Evolutionary conservation across 23 tunicate species (phyloP), one percentile per base, ranked within the genome.

Genomic region (Ciona savignyi): DNA sequence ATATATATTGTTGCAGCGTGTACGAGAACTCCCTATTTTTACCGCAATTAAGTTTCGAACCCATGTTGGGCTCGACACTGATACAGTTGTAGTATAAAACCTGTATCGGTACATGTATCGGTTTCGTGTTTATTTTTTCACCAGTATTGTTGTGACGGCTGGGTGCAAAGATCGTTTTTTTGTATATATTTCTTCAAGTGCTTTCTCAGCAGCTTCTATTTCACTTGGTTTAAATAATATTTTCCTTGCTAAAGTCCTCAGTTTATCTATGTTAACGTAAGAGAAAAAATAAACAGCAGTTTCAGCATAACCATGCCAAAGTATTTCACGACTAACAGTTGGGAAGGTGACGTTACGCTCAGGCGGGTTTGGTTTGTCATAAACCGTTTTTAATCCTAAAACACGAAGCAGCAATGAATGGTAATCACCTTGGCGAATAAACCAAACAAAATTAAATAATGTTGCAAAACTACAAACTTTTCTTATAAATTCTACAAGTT

Each of bases 291-390:
- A 77, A 9, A 82, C 75, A 28, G 76, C 76, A 29, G 79, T 72
- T 77, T 88, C 96, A 1, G 88, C 83, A 78, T 82, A 82, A 21
- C 88, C 87, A 33, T 80, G 75, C 87, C 87, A 88, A 30, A 88
- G 33, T 29, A 88, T 27, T 23, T 88, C 96, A 15, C 96, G 68
- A 29, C 84, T 77, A 27, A 82, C 32, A 29, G 77, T 60, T 23
- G 68, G 35, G 71, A 35, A 74, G 0, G 84, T 35, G 11, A 88
- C 71, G 49, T 51, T 30, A 24, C 96, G 62, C 9, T 19, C 30
- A 19, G 24, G 74, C 23, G 87, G 86, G 25, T 81, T 66, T 4
- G 88, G 77, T 29, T 88, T 65, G n/a, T 34, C 76, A 35, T 64
- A 74, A 0, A 72, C 78, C 27, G 80, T 62, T 66, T 70, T 33